Conservation (phyloP, 2,888 invertebrate genomes). For the Agriopis leucophaearia region DNA sequence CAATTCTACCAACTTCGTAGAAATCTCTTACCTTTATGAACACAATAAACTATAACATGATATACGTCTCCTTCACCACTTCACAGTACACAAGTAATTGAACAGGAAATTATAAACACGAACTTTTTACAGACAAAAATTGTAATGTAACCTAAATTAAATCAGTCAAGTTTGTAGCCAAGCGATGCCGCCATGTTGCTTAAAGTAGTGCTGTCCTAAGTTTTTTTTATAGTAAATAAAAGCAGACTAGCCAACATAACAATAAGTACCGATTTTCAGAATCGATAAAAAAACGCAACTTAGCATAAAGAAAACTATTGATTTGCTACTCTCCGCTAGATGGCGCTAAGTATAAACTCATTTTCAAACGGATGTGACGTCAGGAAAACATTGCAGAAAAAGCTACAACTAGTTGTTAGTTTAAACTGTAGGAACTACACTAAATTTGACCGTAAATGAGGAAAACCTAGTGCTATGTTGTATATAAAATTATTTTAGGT, state of each 20-base stretch:
- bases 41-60: conserved; percentile 73
- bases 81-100: conserved; percentile 60
- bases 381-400: too few species aligned
- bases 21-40: conserved; percentile 71
- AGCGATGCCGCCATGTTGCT: conserved; percentile 60
- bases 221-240: neutral
- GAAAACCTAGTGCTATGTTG: too few species aligned
- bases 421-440: too few species aligned
- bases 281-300: neutral
- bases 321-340: conserved; percentile 27
- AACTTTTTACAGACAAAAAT: conserved; percentile 59
- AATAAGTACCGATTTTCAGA: neutral
- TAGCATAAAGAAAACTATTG: neutral
- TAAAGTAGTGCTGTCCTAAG: conserved; percentile 15
- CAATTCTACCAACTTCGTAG: conserved; percentile 42
- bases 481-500: too few species aligned
- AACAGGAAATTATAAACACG: conserved; percentile 57
- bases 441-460: too few species aligned
- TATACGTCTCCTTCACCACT: conserved; percentile 63
- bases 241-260: conserved; percentile 11
- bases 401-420: too few species aligned
- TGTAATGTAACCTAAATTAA: conserved; percentile 60
- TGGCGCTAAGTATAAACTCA: conserved; percentile 7
- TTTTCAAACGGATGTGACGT: neutral
- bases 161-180: conserved; percentile 57